These are phyloP conservation scores for Cardinalis cardinalis DNA, from an alignment of 2,113 vertebrate species.

Conservation along the genomic window DNA sequence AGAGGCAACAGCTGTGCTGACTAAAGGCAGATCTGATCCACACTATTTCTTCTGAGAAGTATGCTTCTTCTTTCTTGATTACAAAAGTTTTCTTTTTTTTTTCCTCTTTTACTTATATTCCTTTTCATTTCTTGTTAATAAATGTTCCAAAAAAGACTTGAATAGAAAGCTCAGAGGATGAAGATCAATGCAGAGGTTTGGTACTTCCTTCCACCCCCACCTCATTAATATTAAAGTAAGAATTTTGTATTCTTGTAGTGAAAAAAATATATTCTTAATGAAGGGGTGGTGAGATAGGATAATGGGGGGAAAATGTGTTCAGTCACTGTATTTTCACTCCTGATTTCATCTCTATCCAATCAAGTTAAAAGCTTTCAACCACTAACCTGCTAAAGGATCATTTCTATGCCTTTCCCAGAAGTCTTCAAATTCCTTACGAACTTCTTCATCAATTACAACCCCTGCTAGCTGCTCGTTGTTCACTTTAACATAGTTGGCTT, in stretches of 20 bases:
- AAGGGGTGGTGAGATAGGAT: not conserved
- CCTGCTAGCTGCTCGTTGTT: constrained; percentile 87
- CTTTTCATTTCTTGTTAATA: not conserved
- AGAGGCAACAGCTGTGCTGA: not conserved
- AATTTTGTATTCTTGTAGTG: not conserved
- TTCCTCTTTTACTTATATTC: not conserved
- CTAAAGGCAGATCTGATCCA: not conserved
- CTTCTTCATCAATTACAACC: constrained; percentile 79
- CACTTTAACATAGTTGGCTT: constrained; percentile 91
- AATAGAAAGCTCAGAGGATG: not conserved
- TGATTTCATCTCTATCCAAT: not conserved
- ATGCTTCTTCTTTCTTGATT: not conserved
- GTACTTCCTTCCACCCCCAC: not conserved
- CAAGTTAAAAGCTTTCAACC: not conserved
- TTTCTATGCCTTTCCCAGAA: constrained; percentile 85
- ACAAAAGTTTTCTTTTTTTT: not conserved
- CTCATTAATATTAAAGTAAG: not conserved
- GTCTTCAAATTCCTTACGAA: constrained; percentile 86
- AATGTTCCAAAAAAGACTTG: not conserved
- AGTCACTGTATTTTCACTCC: not conserved
- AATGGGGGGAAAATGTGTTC: not conserved
- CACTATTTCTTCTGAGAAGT: not conserved
- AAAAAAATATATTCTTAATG: not conserved
- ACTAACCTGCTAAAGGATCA: constrained; percentile 85
- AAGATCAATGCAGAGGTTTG: not conserved